Percentiles rank a stretch among this genome's conserved stretches.
These are phyloP conservation scores for Pelvicachromis taeniatus DNA, from an alignment of 2,113 vertebrate species.

Conservation along the genomic window DNA sequence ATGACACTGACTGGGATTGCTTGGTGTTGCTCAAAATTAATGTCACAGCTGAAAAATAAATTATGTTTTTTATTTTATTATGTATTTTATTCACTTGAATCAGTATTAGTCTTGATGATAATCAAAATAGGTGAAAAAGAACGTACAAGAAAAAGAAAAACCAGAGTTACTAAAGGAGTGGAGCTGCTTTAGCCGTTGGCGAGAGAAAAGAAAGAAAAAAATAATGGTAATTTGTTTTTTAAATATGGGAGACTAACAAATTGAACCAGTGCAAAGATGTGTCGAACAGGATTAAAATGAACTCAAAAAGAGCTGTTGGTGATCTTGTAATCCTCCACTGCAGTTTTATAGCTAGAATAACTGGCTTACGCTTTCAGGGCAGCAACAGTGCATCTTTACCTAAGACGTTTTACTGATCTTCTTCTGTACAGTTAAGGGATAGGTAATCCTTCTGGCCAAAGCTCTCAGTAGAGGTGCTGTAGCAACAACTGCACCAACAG, in stretches of 20 bases:
- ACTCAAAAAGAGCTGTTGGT: neutral
- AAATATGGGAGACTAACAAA: neutral
- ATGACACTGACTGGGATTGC: neutral
- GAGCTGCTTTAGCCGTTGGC: neutral
- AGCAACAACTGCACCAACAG: constrained; percentile 5
- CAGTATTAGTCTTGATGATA: too few relatives aligned
- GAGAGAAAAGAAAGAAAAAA: neutral
- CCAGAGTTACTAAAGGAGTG: neutral
- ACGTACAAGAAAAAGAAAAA: neutral
- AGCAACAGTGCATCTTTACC: neutral
- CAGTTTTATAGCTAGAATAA: neutral
- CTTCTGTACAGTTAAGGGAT: neutral
- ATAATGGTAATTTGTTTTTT: neutral
- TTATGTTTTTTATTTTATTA: too few relatives aligned
- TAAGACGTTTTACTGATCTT: neutral
- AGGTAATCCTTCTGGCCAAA: constrained; percentile 5
- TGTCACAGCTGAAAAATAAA: neutral
- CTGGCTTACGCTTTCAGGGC: neutral
- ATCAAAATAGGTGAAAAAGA: neutral
- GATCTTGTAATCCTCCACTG: neutral
- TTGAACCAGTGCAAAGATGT: neutral
- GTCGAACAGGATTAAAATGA: neutral
- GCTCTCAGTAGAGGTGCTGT: neutral
- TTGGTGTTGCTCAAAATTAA: neutral
- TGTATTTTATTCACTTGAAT: neutral